A percentile compares a stretch with the other conserved stretches of the same genome.
Conservation (phyloP, 2,888 invertebrate species). For the Philopedon plagiatum region DNA sequence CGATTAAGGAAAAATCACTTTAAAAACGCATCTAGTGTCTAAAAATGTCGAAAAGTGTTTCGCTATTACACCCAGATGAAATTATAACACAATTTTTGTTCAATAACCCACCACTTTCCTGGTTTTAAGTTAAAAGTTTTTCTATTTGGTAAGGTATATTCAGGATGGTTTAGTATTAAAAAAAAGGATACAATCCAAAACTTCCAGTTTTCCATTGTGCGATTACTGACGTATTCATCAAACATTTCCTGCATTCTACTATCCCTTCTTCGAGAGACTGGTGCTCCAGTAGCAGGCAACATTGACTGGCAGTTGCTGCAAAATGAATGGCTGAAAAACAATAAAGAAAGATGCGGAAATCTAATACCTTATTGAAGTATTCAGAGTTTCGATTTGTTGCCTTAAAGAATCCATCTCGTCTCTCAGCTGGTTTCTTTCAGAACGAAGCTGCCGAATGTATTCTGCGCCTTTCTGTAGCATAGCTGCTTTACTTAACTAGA, state of each 20-base stretch:
- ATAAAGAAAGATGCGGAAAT: not conserved
- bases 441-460: slow-evolving; percentile 90
- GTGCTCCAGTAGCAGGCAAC: slow-evolving; percentile 96
- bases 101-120: too few relatives aligned
- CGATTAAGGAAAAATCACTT: slow-evolving; percentile 69
- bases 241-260: slow-evolving; percentile 95
- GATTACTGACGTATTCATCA: slow-evolving; percentile 88
- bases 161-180: too few relatives aligned
- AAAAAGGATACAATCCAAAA: slow-evolving; percentile 96
- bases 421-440: slow-evolving; percentile 87
- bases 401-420: slow-evolving; percentile 91
- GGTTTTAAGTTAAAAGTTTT: too few relatives aligned
- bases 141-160: too few relatives aligned
- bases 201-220: slow-evolving; percentile 95
- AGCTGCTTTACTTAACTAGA: slow-evolving; percentile 91
- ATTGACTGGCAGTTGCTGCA: slow-evolving; percentile 92
- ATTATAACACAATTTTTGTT: too few relatives aligned
- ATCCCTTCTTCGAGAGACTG: slow-evolving; percentile 90
- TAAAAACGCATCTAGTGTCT: too few relatives aligned
- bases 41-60: too few relatives aligned
- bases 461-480: slow-evolving; percentile 98
- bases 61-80: too few relatives aligned
- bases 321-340: slow-evolving; percentile 50
- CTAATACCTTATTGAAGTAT: slow-evolving; percentile 88
- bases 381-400: slow-evolving; percentile 91